Evolutionary conservation across 2,113 vertebrate genomes (phyloP).

Genomic region (Hystrix cristata): DNA sequence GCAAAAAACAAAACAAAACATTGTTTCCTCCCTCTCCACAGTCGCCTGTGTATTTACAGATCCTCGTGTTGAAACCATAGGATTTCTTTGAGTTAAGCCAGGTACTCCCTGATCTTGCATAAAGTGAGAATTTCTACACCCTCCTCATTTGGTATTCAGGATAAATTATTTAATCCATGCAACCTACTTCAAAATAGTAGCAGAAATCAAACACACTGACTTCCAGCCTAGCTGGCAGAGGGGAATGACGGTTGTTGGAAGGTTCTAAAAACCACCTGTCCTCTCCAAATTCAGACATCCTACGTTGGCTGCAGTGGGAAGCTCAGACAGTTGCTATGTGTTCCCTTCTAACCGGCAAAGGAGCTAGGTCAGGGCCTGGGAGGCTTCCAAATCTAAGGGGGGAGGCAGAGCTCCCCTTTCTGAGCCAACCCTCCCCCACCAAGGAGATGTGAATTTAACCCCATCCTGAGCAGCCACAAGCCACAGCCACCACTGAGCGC

Average conservation of each 20-base stretch:
- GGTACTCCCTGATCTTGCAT: slow-evolving; percentile 6
- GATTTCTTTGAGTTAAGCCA: background rate
- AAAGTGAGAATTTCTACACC: background rate
- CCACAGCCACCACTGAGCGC: background rate
- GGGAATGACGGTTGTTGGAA: slow-evolving; percentile 27
- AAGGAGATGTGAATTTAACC: background rate
- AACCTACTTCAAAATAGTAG: slow-evolving; percentile 18
- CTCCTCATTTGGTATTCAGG: background rate
- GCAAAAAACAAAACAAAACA: background rate
- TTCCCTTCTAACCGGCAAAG: background rate
- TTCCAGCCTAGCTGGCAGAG: slow-evolving; percentile 10
- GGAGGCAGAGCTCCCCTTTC: background rate
- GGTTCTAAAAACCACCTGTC: slow-evolving; percentile 38
- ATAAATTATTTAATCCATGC: slow-evolving; percentile 13
- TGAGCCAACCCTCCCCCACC: background rate
- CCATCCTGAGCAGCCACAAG: background rate
- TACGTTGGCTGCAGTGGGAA: background rate
- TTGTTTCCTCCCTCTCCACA: background rate
- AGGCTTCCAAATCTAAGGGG: background rate
- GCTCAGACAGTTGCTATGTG: background rate
- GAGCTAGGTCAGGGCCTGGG: background rate
- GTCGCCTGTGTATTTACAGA: background rate
- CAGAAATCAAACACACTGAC: background rate
- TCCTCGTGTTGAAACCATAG: background rate
- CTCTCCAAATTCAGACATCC: slow-evolving; percentile 6